Base-by-base conservation (phyloP, 2,113 vertebrate genomes). In the Odocoileus virginianus region DNA sequence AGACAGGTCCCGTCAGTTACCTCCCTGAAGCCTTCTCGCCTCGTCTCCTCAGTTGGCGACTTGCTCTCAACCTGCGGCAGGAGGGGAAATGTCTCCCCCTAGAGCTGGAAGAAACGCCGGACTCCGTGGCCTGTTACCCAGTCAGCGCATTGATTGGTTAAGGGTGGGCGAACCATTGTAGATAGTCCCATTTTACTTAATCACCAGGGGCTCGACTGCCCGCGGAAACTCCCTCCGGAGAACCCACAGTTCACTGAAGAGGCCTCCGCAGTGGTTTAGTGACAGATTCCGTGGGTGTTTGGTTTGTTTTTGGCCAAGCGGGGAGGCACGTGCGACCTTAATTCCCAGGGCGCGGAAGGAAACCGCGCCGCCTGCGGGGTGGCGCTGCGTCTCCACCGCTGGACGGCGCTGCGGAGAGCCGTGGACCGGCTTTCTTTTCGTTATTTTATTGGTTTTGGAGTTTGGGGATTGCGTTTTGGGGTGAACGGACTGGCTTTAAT, bases 361-460 rank as follows among this genome's bases (percentile, higher is more conserved):
- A 40, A 36, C 36, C 36, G 3, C 10, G n/a, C 19, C 67, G 1
- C 5, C 36, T 0, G 67, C 67, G 0, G 33, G 17, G 33, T 0
- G 11, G n/a, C 17, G 4, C n/a, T 4, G 6, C 5, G 64, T 5
- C n/a, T 1, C 17, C 10, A 0, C 15, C 30, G 33, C 33, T 6
- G n/a, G 19, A 0, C 19, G n/a, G n/a, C 21, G 5, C 10, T 0
- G 0, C 4, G n/a, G 2, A 12, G 5, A 0, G 13, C 47, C 47
- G 47, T 50, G 47, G 13, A 3, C 47, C 3, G 12, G 3, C 8
- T 25, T 25, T 45, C 36, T 0, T 45, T 4, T 7, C 0, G 36
- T 10, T 10, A 5, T 21, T 71, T 27, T 4, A 3, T 45, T 28
- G 28, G 4, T 16, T 45, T 27, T 28, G 23, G 40, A 45, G 23